Base-by-base conservation (phyloP, 2,888 invertebrate genomes). In the Limnephilus auricula region DNA sequence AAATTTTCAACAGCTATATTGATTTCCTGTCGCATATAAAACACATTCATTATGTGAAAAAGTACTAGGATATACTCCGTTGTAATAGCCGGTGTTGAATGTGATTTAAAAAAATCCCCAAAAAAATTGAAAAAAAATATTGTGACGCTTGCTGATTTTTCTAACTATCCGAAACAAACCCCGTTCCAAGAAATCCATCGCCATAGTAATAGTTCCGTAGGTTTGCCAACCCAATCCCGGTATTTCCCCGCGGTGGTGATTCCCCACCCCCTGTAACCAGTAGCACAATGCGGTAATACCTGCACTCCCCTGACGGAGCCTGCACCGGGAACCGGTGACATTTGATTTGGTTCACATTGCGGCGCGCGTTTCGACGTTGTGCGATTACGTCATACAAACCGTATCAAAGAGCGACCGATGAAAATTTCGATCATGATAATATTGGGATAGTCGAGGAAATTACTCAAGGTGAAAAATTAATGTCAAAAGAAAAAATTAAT, bases 231-330 rank as follows among this genome's bases (percentile, higher is more conserved):
- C 45, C 65, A 65, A 65, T 40, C 82, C 18, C 15, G 9, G 6
- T 18, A 34, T 10, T 34, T 82, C 82, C 32, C 82, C 30, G 32
- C 82, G 9, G 18, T n/a, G 34, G 37, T 5, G 82, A 6, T 34
- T n/a, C 5, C 82, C 82, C 34, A 25, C 18, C 6, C 25, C 12
- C 82, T 32, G 34, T 31, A 32, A 31, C 34, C 25, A 37, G 25
- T 30, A 25, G 40, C 45, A 40, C 45, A 85, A 34, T 85, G 85
- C 85, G 85, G 85, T 40, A 40, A 40, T n/a, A 85, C 37, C 34
- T 82, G 34, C 82, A 82, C 2, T 31, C 82, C 32, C 34, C 6
- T 25, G 82, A 32, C 82, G 37, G 34, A 32, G 82, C 82, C 82
- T 65, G 65, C 65, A 65, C 65, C 65, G 34, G 10, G 45, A n/a